phyloP scores from a whole-genome alignment of 2,797 vertebrate species.

The Enoplosus armatus region DNA sequence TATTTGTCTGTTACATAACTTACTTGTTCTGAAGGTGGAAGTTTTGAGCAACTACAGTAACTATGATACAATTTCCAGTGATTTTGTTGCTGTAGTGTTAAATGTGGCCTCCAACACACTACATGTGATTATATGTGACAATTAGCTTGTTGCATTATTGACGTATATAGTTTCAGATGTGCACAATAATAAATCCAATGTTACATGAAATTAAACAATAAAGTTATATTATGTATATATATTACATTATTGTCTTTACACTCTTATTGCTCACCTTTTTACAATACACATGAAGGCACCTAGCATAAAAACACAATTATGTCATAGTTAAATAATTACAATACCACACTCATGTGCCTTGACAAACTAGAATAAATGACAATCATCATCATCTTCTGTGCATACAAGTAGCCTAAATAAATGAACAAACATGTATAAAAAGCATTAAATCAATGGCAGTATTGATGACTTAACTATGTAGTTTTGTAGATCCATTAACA shows the following conservation, averaged over 20 bases:
- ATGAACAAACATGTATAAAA: not conserved
- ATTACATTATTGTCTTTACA: slow-evolving; percentile 10
- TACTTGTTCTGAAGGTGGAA: slow-evolving; percentile 20
- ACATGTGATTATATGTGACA: slow-evolving; percentile 10
- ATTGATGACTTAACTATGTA: not conserved
- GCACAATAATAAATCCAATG: slow-evolving; percentile 3
- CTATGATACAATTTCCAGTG: slow-evolving; percentile 30
- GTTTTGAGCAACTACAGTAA: slow-evolving; percentile 17
- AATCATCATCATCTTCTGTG: not conserved
- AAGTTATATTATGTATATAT: too few species aligned
- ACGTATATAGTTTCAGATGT: slow-evolving; percentile 8
- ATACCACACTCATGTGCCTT: not conserved
- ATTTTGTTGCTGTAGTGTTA: slow-evolving; percentile 32
- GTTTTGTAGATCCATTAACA: not conserved
- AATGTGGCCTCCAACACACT: slow-evolving; percentile 38
- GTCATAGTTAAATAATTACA: not conserved
- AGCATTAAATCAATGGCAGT: not conserved
- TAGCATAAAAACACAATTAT: not conserved
- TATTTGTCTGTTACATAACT: slow-evolving; percentile 12
- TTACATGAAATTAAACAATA: slow-evolving; percentile 25
- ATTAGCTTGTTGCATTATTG: slow-evolving; percentile 11
- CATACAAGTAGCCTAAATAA: not conserved
- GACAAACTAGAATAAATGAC: not conserved
- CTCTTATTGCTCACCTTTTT: not conserved
- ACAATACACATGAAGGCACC: not conserved